A percentile compares a stretch with the other conserved stretches of the same genome.
These are phyloP conservation scores for Chrysemys picta DNA, from an alignment of 2,113 vertebrate genomes.

Conservation along the genomic window DNA sequence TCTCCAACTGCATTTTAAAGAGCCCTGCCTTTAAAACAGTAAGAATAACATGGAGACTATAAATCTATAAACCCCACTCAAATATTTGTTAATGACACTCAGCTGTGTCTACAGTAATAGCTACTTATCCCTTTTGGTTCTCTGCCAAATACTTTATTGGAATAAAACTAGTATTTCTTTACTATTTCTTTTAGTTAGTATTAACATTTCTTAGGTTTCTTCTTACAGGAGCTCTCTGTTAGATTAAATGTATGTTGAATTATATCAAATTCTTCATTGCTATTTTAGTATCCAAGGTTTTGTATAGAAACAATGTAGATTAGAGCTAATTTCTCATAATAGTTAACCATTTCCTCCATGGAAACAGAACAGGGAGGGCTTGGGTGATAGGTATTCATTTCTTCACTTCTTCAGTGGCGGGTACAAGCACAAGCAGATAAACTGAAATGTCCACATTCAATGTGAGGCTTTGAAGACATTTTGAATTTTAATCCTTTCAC, in stretches of 20 bases:
- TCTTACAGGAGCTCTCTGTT: background rate
- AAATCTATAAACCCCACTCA: background rate
- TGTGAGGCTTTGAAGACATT: background rate
- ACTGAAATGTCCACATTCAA: background rate
- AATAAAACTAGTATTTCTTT: background rate
- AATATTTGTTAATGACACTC: background rate
- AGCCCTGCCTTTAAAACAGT: background rate
- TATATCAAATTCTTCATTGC: background rate
- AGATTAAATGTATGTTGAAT: background rate
- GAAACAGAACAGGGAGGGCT: too few species aligned
- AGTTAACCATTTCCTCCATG: background rate
- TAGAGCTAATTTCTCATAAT: background rate
- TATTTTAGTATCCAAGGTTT: background rate
- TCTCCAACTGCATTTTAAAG: background rate
- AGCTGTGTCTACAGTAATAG: background rate
- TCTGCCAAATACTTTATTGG: background rate
- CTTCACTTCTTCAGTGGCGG: too few species aligned
- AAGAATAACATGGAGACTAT: background rate
- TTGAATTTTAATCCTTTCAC: background rate
- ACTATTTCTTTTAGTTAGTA: background rate
- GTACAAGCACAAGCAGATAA: background rate
- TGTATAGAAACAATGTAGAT: background rate
- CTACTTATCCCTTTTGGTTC: background rate
- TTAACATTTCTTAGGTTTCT: background rate
- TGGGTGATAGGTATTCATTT: too few species aligned